phyloP scores from a whole-genome alignment of 2,888 invertebrate genomes.

The Fragum fragum region DNA sequence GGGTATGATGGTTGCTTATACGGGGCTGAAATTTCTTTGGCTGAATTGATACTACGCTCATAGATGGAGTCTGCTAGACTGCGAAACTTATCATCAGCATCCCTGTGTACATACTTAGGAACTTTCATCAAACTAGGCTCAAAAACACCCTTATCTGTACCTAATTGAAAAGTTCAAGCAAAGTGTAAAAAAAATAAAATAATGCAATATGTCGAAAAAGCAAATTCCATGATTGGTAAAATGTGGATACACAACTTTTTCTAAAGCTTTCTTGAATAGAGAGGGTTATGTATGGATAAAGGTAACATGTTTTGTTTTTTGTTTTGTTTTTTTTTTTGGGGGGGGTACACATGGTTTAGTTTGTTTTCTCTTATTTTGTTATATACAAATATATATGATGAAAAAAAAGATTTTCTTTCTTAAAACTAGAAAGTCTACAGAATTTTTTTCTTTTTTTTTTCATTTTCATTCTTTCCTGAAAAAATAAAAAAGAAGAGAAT shows the following conservation, averaged over 20 bases:
- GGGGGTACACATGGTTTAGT: too few relatives aligned
- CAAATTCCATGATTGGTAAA: neutral
- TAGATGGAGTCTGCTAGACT: conserved; percentile 80
- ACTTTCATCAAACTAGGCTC: conserved; percentile 76
- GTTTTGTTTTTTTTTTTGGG: too few relatives aligned
- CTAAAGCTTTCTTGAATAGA: too few relatives aligned
- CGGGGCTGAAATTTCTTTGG: conserved; percentile 96
- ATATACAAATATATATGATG: too few relatives aligned
- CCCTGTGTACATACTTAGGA: conserved; percentile 75
- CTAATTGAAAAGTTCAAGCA: neutral
- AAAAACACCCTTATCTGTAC: neutral
- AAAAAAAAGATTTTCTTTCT: too few relatives aligned
- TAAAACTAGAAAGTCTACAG: neutral
- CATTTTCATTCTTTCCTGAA: too few relatives aligned
- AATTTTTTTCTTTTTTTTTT: too few relatives aligned
- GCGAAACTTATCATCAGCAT: conserved; percentile 80
- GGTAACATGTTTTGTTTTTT: too few relatives aligned
- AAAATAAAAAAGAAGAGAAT: too few relatives aligned
- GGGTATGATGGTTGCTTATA: conserved; percentile 99
- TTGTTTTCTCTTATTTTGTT: too few relatives aligned
- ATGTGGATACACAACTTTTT: too few relatives aligned
- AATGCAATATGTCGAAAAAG: neutral
- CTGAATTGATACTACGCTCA: conserved; percentile 71
- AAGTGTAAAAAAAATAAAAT: neutral
- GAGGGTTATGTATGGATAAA: too few relatives aligned